A percentile compares a stretch with the other conserved stretches of the same genome.
These are phyloP conservation scores for Notarius lentiginosus DNA, from an alignment of 2,113 vertebrate species.

Conservation along the genomic window DNA sequence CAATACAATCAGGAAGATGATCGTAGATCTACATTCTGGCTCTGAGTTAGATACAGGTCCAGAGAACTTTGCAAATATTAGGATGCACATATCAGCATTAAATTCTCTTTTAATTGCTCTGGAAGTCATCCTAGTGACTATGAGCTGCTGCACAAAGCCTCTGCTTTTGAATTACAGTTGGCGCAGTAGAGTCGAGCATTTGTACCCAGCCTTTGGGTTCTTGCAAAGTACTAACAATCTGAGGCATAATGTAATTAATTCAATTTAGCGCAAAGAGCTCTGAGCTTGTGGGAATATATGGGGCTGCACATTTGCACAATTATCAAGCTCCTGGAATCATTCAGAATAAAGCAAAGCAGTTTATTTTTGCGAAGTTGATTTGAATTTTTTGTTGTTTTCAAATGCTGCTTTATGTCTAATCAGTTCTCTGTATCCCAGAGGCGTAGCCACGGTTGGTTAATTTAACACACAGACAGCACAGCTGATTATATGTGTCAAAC, in stretches of 20 bases:
- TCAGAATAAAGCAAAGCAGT: neutral
- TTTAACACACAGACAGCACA: neutral
- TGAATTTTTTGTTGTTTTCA: neutral
- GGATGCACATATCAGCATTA: slow-evolving; percentile 45
- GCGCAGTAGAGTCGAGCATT: slow-evolving; percentile 44
- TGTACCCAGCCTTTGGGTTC: neutral
- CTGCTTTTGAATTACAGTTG: slow-evolving; percentile 36
- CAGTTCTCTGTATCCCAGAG: neutral
- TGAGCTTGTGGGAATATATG: neutral
- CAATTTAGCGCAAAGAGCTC: slow-evolving; percentile 29
- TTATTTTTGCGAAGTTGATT: neutral
- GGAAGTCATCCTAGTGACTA: slow-evolving; percentile 41
- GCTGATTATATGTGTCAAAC: neutral
- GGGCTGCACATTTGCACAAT: neutral
- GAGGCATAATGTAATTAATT: slow-evolving; percentile 47
- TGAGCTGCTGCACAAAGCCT: slow-evolving; percentile 38
- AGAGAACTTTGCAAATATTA: slow-evolving; percentile 49
- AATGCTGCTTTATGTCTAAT: neutral
- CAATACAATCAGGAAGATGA: slow-evolving; percentile 35
- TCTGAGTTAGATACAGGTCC: neutral
- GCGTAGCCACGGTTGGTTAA: neutral
- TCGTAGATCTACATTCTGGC: slow-evolving; percentile 22
- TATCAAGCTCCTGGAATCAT: neutral
- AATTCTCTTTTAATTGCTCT: slow-evolving; percentile 57
- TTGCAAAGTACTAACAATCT: slow-evolving; percentile 13